These are phyloP conservation scores for Megaustenia siamemsis DNA, from an alignment of 2,888 invertebrate genomes.

Conservation along the genomic window DNA sequence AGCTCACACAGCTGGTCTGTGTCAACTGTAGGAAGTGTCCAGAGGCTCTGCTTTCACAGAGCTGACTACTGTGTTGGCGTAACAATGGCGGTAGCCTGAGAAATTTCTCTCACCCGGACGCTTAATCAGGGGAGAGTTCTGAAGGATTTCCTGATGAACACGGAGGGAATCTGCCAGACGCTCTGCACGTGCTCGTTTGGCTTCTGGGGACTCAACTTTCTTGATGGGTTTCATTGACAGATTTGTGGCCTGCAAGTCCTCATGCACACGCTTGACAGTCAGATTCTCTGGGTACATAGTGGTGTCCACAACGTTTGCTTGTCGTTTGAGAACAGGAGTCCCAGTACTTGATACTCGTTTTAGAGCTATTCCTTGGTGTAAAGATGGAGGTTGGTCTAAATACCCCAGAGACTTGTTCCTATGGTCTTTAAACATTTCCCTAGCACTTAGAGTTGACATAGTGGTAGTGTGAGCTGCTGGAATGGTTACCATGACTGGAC, in stretches of 20 bases:
- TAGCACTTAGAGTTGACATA: slow-evolving; percentile 29
- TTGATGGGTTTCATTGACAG: slow-evolving; percentile 48
- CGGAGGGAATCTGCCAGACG: slow-evolving; percentile 56
- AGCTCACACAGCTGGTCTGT: not conserved
- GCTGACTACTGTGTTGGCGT: slow-evolving; percentile 51
- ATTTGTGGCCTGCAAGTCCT: slow-evolving; percentile 48
- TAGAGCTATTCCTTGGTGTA: slow-evolving; percentile 31
- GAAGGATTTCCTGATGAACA: slow-evolving; percentile 57
- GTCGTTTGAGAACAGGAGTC: slow-evolving; percentile 56
- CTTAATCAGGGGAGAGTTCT: slow-evolving; percentile 59
- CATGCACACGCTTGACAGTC: slow-evolving; percentile 35
- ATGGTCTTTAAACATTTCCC: slow-evolving; percentile 50
- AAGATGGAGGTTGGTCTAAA: slow-evolving; percentile 33
- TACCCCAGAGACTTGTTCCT: slow-evolving; percentile 50
- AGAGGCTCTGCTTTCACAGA: slow-evolving; percentile 55
- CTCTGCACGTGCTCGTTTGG: slow-evolving; percentile 54
- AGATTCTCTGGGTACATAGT: slow-evolving; percentile 51
- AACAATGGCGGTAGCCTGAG: slow-evolving; percentile 57
- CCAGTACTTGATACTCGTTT: slow-evolving; percentile 57
- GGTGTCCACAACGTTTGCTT: slow-evolving; percentile 52
- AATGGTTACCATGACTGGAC: slow-evolving; percentile 49
- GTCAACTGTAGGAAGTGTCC: slow-evolving; percentile 55
- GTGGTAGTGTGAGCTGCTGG: slow-evolving; percentile 45
- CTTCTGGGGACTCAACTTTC: slow-evolving; percentile 54
- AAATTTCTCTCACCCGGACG: slow-evolving; percentile 56